Evolutionary conservation across 2,113 vertebrate genomes (phyloP).

Genomic region (Rhipidura dahli): DNA sequence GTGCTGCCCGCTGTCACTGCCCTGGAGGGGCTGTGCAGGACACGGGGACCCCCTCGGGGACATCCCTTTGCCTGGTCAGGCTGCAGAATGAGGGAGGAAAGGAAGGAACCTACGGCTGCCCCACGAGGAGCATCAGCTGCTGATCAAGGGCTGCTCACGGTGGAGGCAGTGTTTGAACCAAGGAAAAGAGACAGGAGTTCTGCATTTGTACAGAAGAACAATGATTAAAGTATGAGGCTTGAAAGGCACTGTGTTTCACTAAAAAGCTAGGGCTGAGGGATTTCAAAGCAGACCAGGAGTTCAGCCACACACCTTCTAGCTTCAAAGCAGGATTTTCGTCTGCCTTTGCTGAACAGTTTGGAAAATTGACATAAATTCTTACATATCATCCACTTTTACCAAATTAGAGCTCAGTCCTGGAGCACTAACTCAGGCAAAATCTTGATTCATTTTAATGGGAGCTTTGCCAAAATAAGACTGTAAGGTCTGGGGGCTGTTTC

Average conservation of each 20-base stretch:
- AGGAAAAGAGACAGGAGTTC: not conserved
- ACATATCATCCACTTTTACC: not conserved
- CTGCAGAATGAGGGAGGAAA: not conserved
- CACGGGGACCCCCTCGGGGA: too few relatives aligned
- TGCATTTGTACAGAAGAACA: not conserved
- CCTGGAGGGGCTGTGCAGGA: not conserved
- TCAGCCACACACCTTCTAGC: not conserved
- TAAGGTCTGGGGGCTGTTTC: not conserved
- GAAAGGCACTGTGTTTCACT: conserved; percentile 30
- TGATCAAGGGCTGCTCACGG: not conserved
- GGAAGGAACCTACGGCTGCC: not conserved
- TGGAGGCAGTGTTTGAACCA: not conserved
- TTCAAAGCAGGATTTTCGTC: not conserved
- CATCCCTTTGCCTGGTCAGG: not conserved
- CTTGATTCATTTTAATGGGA: not conserved
- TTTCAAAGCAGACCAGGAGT: not conserved
- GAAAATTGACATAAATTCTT: conserved; percentile 6
- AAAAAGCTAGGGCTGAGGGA: not conserved
- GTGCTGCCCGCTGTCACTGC: not conserved
- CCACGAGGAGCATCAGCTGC: rapidly evolving
- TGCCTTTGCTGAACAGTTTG: not conserved
- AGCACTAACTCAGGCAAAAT: not conserved
- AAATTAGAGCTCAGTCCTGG: conserved; percentile 8
- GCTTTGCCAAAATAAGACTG: not conserved
- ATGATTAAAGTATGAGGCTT: conserved; percentile 32